Evolutionary conservation across 2,113 vertebrate genomes (phyloP).

Genomic region (Malurus alboscapulatus): DNA sequence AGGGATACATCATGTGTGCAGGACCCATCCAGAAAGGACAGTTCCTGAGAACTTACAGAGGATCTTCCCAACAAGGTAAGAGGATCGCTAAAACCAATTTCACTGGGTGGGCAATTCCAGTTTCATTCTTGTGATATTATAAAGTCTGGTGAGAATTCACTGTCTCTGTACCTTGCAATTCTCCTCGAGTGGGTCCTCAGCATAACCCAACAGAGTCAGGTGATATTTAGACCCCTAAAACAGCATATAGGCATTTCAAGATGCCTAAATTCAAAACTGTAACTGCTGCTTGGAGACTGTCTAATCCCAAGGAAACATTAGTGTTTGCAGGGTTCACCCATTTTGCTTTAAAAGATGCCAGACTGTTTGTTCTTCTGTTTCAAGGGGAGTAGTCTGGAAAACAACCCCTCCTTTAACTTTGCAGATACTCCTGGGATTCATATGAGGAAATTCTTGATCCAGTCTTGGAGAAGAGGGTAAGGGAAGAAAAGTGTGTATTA

Average conservation of each 20-base stretch:
- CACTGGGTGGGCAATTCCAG: neutral
- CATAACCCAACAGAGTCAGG: neutral
- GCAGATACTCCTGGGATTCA: neutral
- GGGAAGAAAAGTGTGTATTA: neutral
- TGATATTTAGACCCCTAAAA: neutral
- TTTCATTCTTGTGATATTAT: neutral
- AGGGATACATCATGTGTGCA: fast-evolving
- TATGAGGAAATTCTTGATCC: neutral
- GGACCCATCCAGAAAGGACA: neutral
- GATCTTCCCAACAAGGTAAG: neutral
- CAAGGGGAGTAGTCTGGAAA: neutral
- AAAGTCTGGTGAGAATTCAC: neutral
- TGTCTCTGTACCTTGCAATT: neutral
- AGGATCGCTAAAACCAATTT: neutral
- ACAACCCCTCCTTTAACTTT: neutral
- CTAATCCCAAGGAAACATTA: neutral
- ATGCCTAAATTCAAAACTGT: neutral
- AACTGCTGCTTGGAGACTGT: neutral
- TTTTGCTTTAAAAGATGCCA: neutral
- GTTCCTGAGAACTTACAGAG: neutral
- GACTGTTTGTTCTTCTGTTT: neutral
- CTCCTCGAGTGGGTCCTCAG: neutral
- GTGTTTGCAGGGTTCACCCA: neutral
- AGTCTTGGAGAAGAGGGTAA: neutral
- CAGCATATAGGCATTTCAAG: neutral